Percentiles rank a stretch among this genome's conserved stretches.
These are phyloP conservation scores for Acrobasis suavella DNA, from an alignment of 2,888 invertebrate genomes.

Conservation along the genomic window DNA sequence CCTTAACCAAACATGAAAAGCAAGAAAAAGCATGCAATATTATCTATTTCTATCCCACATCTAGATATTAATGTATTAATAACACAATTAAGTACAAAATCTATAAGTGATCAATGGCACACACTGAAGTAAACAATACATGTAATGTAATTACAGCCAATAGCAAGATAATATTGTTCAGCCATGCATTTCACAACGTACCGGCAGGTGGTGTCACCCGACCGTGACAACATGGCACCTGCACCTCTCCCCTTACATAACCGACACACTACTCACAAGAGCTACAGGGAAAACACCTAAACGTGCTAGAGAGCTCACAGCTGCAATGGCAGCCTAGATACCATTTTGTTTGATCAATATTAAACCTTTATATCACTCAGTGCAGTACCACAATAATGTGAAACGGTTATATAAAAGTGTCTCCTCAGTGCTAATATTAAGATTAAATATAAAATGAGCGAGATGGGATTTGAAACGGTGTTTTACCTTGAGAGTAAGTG, in stretches of 20 bases:
- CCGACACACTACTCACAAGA: conserved; percentile 46
- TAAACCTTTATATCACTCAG: conserved; percentile 51
- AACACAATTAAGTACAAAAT: background rate
- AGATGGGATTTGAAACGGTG: conserved; percentile 79
- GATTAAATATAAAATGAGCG: conserved; percentile 64
- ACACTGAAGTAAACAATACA: conserved; percentile 27
- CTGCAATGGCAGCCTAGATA: conserved; percentile 57
- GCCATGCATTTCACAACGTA: conserved; percentile 56
- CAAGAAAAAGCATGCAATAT: background rate
- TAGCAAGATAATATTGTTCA: conserved; percentile 49
- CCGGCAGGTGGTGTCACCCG: conserved; percentile 69
- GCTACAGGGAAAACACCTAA: conserved; percentile 48
- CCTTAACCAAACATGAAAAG: too few relatives aligned
- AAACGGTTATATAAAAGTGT: conserved; percentile 37
- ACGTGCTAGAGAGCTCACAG: conserved; percentile 38
- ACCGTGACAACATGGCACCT: conserved; percentile 67
- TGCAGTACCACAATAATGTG: conserved; percentile 60
- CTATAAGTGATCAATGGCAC: conserved; percentile 3
- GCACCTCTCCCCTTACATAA: conserved; percentile 59
- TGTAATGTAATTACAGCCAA: conserved; percentile 35
- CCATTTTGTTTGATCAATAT: conserved; percentile 76
- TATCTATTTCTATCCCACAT: background rate
- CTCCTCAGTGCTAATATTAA: conserved; percentile 28
- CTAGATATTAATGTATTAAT: background rate
- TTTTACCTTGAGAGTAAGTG: conserved; percentile 81